These are phyloP conservation scores for Vesta saturnalis DNA, from an alignment of 2,888 invertebrate species.

Conservation along the genomic window DNA sequence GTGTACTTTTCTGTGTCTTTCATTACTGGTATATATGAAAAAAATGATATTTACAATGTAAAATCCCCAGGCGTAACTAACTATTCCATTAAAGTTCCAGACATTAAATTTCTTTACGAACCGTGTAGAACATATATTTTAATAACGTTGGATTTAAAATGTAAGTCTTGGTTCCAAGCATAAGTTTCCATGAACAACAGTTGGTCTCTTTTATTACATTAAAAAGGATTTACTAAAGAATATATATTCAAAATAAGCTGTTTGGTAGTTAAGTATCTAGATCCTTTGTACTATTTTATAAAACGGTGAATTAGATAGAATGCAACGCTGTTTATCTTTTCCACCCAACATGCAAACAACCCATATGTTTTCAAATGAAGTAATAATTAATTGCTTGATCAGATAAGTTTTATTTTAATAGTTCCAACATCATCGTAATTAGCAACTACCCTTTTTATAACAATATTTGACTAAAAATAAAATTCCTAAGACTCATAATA, in stretches of 20 bases:
- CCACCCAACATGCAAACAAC: background rate
- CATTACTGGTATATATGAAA: background rate
- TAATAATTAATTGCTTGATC: too few species aligned
- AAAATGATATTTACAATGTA: background rate
- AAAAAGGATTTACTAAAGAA: background rate
- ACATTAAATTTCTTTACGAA: slow-evolving; percentile 3
- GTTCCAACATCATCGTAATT: too few species aligned
- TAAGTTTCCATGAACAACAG: background rate
- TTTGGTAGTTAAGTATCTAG: background rate
- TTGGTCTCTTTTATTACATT: background rate
- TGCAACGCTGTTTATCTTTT: background rate
- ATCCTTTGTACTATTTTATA: background rate
- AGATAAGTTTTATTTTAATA: too few species aligned
- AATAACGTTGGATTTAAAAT: background rate
- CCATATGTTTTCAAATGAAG: too few species aligned
- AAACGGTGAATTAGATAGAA: background rate
- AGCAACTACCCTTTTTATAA: too few species aligned
- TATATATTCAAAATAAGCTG: slow-evolving; percentile 1
- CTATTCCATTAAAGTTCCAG: background rate
- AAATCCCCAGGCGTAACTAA: background rate
- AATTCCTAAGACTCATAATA: too few species aligned
- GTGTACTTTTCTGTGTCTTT: background rate
- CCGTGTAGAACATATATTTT: background rate
- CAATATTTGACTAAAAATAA: too few species aligned
- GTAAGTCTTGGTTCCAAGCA: background rate